These are phyloP conservation scores for Physella acuta DNA, from an alignment of 1,140 invertebrate genomes.

Conservation along the genomic window DNA sequence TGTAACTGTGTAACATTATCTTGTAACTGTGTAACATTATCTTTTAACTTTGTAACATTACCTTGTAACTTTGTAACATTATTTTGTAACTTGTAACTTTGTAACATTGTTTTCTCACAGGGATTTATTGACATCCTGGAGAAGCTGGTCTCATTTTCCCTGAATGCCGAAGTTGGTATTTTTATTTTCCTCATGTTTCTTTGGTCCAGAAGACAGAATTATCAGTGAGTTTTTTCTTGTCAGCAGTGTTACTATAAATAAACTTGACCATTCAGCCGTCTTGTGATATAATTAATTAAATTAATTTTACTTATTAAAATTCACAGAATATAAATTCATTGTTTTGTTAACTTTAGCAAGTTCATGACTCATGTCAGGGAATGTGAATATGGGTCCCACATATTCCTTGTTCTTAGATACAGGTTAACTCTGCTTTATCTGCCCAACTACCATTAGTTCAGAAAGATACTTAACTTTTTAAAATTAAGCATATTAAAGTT, in stretches of 20 bases:
- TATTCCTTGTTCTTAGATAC: not conserved
- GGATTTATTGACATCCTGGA: constrained; percentile 51
- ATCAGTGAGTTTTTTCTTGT: constrained; percentile 28
- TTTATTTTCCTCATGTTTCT: constrained; percentile 48
- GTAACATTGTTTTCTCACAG: constrained; percentile 27
- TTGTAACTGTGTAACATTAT: not conserved
- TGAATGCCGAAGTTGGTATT: constrained; percentile 45
- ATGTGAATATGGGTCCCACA: too few species aligned
- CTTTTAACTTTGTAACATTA: not conserved
- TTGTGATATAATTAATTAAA: not conserved
- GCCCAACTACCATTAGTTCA: not conserved
- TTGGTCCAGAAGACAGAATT: constrained; percentile 28
- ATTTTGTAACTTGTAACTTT: not conserved
- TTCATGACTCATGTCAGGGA: too few species aligned
- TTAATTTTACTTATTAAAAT: not conserved
- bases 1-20: not conserved
- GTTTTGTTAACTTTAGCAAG: too few species aligned
- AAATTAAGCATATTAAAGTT: not conserved
- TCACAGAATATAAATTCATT: too few species aligned
- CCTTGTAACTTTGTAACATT: not conserved
- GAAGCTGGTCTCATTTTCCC: constrained; percentile 46
- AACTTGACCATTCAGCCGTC: not conserved
- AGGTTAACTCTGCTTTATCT: not conserved
- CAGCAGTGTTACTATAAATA: not conserved
- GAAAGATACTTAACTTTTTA: not conserved